Base-by-base conservation (phyloP, 2,797 vertebrate species). In the Hydrophis major region DNA sequence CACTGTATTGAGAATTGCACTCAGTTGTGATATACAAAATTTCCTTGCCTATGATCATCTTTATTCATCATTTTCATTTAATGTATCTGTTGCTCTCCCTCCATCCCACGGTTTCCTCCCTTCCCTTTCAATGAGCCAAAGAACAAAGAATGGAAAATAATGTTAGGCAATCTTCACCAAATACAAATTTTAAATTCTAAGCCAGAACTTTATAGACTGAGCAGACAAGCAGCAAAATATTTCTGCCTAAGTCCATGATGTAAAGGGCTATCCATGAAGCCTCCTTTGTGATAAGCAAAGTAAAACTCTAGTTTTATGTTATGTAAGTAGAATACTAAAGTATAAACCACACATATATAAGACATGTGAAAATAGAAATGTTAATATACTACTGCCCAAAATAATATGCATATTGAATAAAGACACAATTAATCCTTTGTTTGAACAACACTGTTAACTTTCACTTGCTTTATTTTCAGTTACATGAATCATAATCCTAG, bases 401-500 rank as follows among this genome's bases (percentile, higher is more conserved):
- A 20, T 5, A 32, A 83, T 32, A 0, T 0, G 0, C 11, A 88
- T 63, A 53, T 10, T 55, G 3, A 60, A 74, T 13, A 14, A n/a
- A 95, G 92, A 92, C 93, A 94, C 0, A 0, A 59, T 0, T 1
- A 92, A 90, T 66, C 59, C 94, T 55, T 27, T 63, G 69, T 90
- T 92, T 87, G 87, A 93, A 50, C 66, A 87, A 91, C 66, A 86
- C 50, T 37, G 89, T 92, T 69, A 95, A 90, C 60, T 83, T 94
- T 69, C n/a, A 47, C 91, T 93, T 0, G 1, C 92, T 78, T 94
- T 87, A 93, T 55, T 88, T 59, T 90, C 53, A 94, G 57, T 92
- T 78, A 4, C 74, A 78, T 50, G 32, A 95, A 91, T 47, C 94
- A 94, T 96, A 96, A 94, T 95, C 93, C 94, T 95, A 12, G 86